phyloP scores from a whole-genome alignment of 2,113 vertebrate genomes.

The Casuarius casuarius region DNA sequence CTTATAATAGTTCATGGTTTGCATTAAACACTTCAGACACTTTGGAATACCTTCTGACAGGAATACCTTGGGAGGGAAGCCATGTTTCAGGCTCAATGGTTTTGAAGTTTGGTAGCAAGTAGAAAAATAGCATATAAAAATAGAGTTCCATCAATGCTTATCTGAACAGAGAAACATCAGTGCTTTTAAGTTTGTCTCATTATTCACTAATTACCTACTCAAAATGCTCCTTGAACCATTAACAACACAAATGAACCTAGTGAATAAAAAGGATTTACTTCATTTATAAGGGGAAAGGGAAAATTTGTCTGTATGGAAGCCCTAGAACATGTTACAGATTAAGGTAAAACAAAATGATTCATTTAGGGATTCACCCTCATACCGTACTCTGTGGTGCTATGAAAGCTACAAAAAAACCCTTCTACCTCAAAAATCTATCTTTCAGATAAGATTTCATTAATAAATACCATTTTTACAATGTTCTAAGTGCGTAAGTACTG shows the following conservation, averaged over 20 bases:
- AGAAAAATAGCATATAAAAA: constrained; percentile 18
- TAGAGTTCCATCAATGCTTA: neutral
- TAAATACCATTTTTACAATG: neutral
- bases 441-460: neutral
- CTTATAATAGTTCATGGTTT: neutral
- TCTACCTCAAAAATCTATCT: neutral
- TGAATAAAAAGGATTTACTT: neutral
- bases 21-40: rapidly evolving
- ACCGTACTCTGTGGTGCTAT: neutral
- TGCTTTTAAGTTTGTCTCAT: constrained; percentile 13
- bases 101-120: neutral
- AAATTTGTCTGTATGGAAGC: neutral
- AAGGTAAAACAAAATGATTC: neutral
- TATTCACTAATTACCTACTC: no score
- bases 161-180: neutral
- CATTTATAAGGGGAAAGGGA: neutral
- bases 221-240: constrained; percentile 50
- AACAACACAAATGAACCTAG: neutral
- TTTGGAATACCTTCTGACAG: neutral
- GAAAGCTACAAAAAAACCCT: neutral
- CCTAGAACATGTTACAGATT: neutral
- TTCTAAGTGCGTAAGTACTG: neutral
- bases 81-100: constrained; percentile 1
- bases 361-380: neutral
- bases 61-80: neutral